Evolutionary conservation across 1,140 invertebrate genomes (phyloP), one percentile per base, ranked within the genome.

Genomic region (Aphis craccivora): DNA sequence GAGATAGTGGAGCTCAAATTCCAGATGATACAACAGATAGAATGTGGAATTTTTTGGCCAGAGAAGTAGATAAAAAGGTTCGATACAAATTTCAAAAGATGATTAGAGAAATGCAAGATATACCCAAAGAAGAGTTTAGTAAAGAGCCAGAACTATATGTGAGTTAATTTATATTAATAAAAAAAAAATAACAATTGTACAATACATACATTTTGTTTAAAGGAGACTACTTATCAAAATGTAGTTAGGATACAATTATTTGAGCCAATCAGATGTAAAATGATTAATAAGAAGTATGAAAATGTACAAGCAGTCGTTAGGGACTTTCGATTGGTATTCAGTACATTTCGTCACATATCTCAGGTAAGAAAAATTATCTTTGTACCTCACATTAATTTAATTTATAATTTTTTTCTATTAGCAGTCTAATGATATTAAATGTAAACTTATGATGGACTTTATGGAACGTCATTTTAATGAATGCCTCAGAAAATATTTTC

Each of bases 371-470:
- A 53, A 55, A 51, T 6, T 1, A 76, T 5, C 25, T 1, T 76
- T 45, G 20, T 45, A n/a, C 43, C 6, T 67, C 5, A 90, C 55
- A 43, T 18, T 43, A 67, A 67, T 60, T 43, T 43, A 11, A 90
- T 90, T 60, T 60, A 23, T 81, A 45, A 35, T 37, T 53, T 92
- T 53, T 25, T 83, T 25, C 7, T 30, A 48, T 83, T 48, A 93
- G 91, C 91, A 93, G 91, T 93, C 91, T 84, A 93, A 93, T 53
- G 81, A 86, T 53, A 84, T 93, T 86, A 84, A 93, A 93, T 93
- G 91, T 93, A 93, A 93, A 43, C 91, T 93, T 37, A 86, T 93
- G 91, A 93, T 93, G 91, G 91, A 93, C 91, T 93, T 93, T 86
- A 86, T 93, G 91, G 91, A 93, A 93, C 81, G 91, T 40, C 81